Evolutionary conservation across 2,888 invertebrate genomes (phyloP), one percentile per base, ranked within the genome.

Genomic region (Acleris sparsana): DNA sequence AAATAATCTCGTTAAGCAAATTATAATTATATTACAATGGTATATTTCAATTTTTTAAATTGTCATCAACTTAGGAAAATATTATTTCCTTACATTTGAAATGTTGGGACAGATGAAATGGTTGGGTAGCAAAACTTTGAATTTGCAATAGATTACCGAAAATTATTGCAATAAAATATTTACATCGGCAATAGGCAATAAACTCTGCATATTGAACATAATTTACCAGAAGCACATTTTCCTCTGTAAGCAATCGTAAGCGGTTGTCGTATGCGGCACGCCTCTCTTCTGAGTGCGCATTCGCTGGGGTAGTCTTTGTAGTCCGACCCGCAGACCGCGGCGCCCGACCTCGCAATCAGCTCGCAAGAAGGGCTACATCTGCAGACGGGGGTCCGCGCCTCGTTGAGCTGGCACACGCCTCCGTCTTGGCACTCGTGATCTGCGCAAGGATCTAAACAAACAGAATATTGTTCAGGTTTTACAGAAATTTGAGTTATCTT

Each of bases 341-440:
- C 87, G 0, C 89, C 89, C 9, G 96, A 94, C 53, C 95, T 93
- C 75, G 96, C 95, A 75, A 96, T 94, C 73, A 97, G 93, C 61
- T 96, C 95, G 78, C 97, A 96, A 57, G 94, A 93, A 73, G 96
- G 96, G 64, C 96, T 96, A 84, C 98, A 98, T 68, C 94, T 94
- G 84, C 97, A 98, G 51, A 94, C 93, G 0, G 97, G 96, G 72
- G 95, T 94, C 53, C 97, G 94, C 61, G 95, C 94, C 74, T 94
- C 94, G 86, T 97, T 96, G 85, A 98, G 91, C 85, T 96, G 97
- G 88, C 98, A 98, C 68, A 97, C 93, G 81, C 97, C 96, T 39
- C 96, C 96, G 72, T 95, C 95, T 33, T 95, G 93, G 87, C 98
- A 98, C 78, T 94, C 94, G 72, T 96, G 94, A 65, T 95, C 95